Conservation (phyloP, 2,888 invertebrate genomes). For the Caenorhabditis sp. region DNA sequence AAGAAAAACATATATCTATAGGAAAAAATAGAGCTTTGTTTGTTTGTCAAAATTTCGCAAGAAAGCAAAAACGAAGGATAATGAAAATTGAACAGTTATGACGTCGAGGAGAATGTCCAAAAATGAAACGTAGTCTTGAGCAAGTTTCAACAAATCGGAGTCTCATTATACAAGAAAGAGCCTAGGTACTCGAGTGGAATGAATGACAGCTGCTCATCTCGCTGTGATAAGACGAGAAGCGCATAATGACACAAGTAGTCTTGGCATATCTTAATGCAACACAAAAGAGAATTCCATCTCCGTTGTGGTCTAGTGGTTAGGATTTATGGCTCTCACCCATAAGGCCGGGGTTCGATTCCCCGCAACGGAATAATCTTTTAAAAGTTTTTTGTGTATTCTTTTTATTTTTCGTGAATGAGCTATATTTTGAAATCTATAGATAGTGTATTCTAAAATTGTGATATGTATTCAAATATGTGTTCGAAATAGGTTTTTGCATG, state of each 20-base stretch:
- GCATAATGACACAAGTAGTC: neutral
- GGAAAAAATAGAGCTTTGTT: neutral
- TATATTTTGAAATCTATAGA: too few species aligned
- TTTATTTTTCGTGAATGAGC: too few species aligned
- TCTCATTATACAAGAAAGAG: neutral
- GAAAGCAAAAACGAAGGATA: neutral
- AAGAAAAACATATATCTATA: neutral
- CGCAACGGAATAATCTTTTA: conserved; percentile 58
- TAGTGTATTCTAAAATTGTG: too few species aligned
- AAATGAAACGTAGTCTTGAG: too few species aligned
- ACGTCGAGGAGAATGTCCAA: too few species aligned
- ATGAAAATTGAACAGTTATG: neutral
- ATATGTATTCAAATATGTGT: too few species aligned
- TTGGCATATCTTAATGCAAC: conserved; percentile 10
- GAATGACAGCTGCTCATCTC: neutral
- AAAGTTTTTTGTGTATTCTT: neutral
- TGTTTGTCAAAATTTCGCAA: conserved; percentile 21
- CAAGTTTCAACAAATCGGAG: too few species aligned
- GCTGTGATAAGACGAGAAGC: neutral
- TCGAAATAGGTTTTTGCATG: too few species aligned
- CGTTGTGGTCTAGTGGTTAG: conserved; percentile 69
- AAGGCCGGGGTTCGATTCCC: conserved; percentile 72
- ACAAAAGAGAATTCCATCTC: conserved; percentile 10
- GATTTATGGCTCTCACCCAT: conserved; percentile 70
- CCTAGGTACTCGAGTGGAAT: neutral